phyloP scores from a whole-genome alignment of 2,797 vertebrate genomes.

The Anas georgica region DNA sequence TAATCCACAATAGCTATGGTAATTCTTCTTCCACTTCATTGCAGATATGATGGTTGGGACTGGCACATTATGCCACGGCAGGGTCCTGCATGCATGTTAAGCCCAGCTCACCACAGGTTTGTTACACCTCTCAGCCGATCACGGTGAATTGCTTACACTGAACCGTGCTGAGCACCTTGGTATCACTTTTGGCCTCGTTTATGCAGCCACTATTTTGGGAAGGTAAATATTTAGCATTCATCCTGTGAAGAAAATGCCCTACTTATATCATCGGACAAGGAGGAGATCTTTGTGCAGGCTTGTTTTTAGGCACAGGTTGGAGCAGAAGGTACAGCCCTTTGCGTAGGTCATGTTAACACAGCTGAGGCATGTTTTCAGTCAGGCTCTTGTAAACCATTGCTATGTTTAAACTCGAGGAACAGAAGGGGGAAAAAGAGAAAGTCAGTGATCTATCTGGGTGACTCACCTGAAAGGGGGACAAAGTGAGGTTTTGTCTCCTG shows the following conservation, averaged over 20 bases:
- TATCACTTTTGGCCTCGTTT: not conserved
- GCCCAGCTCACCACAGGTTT: accelerated
- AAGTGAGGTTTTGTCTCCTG: not conserved
- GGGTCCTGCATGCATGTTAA: not conserved
- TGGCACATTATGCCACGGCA: not conserved
- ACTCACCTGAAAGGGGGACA: not conserved
- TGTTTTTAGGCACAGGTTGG: not conserved
- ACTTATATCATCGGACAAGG: not conserved
- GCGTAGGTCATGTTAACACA: not conserved
- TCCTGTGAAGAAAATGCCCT: not conserved
- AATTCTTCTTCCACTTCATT: not conserved
- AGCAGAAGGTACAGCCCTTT: not conserved
- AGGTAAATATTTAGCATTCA: slow-evolving; percentile 19
- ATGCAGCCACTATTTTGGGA: not conserved
- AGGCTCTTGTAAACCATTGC: not conserved
- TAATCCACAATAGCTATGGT: not conserved
- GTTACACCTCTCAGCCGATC: not conserved
- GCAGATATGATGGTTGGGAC: not conserved
- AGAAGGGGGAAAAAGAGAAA: not conserved
- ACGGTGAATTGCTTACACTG: accelerated
- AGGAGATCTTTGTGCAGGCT: not conserved
- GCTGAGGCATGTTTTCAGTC: not conserved
- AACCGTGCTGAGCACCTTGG: not conserved
- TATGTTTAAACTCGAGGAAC: not conserved
- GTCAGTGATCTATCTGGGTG: not conserved